phyloP scores from a whole-genome alignment of 2,888 invertebrate genomes.

The Elegia similella region DNA sequence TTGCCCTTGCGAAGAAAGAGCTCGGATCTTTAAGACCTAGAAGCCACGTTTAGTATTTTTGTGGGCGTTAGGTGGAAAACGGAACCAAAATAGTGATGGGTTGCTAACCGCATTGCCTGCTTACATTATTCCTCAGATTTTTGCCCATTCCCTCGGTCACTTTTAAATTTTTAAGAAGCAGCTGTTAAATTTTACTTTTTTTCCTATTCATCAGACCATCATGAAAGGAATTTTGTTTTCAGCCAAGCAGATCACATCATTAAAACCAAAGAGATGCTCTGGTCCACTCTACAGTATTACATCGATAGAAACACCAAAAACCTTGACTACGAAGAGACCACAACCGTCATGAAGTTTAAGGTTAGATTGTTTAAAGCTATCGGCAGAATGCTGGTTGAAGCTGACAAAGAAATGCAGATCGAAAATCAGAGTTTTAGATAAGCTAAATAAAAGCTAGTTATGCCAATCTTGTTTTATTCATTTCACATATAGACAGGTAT shows the following conservation, averaged over 20 bases:
- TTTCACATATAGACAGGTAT: background rate
- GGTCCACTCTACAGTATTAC: constrained; percentile 71
- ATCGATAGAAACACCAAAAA: constrained; percentile 59
- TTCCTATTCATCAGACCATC: no score
- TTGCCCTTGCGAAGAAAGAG: no score
- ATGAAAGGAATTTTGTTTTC: constrained; percentile 50
- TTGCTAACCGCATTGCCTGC: no score
- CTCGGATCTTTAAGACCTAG: no score
- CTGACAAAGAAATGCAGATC: constrained; percentile 32
- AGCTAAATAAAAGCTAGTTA: constrained; percentile 11
- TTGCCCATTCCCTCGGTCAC: no score
- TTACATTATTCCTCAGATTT: no score
- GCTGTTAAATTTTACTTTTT: no score
- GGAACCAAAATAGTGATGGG: no score
- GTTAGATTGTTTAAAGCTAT: constrained; percentile 53
- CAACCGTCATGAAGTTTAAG: constrained; percentile 46
- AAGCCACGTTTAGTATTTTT: no score
- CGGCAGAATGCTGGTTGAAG: constrained; percentile 58
- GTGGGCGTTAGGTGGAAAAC: no score
- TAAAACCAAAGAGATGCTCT: constrained; percentile 68
- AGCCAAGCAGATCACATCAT: constrained; percentile 76
- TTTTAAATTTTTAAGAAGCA: no score
- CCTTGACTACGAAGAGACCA: constrained; percentile 44
- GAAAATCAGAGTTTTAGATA: constrained; percentile 19
- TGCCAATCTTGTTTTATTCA: background rate